Evolutionary conservation across 1,140 invertebrate species (phyloP).

Genomic region (Caenorhabditis remanei): DNA sequence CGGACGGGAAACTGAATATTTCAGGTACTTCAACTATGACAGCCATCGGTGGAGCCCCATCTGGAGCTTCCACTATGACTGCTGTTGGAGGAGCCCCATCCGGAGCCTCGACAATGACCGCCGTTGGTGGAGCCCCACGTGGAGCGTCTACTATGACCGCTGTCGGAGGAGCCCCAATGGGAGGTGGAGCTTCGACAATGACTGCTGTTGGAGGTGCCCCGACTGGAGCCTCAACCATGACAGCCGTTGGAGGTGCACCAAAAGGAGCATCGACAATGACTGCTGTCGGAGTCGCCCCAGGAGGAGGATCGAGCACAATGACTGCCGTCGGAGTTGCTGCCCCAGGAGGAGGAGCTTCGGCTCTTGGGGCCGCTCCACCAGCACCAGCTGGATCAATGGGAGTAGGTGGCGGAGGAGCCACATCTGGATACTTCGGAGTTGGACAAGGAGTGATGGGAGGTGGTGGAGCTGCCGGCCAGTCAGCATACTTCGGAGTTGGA

Average conservation of each 20-base stretch:
- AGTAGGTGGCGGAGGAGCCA: conserved; percentile 22
- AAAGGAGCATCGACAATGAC: conserved; percentile 26
- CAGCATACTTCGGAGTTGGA: conserved; percentile 33
- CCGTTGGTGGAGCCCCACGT: neutral
- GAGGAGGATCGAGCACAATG: conserved; percentile 46
- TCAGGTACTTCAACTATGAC: neutral
- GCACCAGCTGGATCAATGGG: conserved; percentile 31
- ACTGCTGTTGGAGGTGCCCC: conserved; percentile 16
- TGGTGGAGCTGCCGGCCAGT: conserved; percentile 12
- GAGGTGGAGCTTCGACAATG: conserved; percentile 9
- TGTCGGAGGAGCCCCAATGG: conserved; percentile 16
- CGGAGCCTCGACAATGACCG: conserved; percentile 18
- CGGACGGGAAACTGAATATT: no score
- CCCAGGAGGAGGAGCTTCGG: conserved; percentile 10
- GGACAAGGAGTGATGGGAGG: conserved; percentile 37
- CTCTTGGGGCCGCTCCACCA: conserved; percentile 9
- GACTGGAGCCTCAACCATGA: conserved; percentile 58
- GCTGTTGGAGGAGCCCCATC: neutral
- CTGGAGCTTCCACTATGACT: neutral
- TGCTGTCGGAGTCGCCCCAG: conserved; percentile 5
- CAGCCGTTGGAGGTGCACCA: conserved; percentile 12
- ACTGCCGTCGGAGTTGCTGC: conserved; percentile 47
- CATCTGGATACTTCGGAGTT: conserved; percentile 30
- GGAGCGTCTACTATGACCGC: conserved; percentile 18
- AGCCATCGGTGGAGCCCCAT: neutral